These are phyloP conservation scores for Ptychoptera contaminata DNA, from an alignment of 2,888 invertebrate genomes.

Conservation along the genomic window DNA sequence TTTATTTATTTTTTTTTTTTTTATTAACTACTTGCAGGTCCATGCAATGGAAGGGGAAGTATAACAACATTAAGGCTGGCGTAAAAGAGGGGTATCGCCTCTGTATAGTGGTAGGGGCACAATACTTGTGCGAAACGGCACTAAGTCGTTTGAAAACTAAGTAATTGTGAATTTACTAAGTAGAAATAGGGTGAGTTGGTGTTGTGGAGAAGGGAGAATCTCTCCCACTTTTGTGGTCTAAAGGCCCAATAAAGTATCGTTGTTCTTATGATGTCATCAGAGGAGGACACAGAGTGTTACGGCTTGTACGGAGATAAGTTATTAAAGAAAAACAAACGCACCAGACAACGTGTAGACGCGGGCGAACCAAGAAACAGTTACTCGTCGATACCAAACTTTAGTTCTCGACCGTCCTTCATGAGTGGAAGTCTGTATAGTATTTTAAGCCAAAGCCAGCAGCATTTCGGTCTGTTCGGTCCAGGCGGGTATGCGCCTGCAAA, in stretches of 20 bases:
- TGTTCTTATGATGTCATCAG: conserved; percentile 91
- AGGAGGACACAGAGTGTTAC: conserved; percentile 88
- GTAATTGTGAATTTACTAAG: not conserved
- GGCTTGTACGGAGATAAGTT: conserved; percentile 87
- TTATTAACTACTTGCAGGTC: conserved; percentile 9
- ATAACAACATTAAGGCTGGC: conserved; percentile 10
- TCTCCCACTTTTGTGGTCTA: conserved; percentile 28
- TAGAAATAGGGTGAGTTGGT: conserved; percentile 13
- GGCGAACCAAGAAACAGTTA: conserved; percentile 90
- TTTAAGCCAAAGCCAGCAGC: conserved; percentile 63
- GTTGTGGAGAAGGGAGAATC: conserved; percentile 11
- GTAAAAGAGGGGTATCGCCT: conserved; percentile 10
- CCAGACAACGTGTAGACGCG: conserved; percentile 92
- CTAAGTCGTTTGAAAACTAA: too few relatives aligned
- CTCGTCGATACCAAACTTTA: conserved; percentile 62
- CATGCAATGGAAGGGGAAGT: conserved; percentile 14
- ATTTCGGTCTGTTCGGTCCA: conserved; percentile 68
- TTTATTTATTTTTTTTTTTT: conserved; percentile 3
- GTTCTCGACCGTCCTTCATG: conserved; percentile 67
- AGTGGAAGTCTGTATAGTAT: conserved; percentile 77
- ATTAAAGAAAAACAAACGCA: conserved; percentile 85
- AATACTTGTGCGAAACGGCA: conserved; percentile 4
- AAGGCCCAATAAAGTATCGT: conserved; percentile 66
- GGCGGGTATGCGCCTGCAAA: conserved; percentile 76
- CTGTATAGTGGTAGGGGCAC: conserved; percentile 6